Percentiles rank a stretch among this genome's conserved stretches.
phyloP scores from a whole-genome alignment of 2,797 vertebrate species.

The Sebastes steindachneri region DNA sequence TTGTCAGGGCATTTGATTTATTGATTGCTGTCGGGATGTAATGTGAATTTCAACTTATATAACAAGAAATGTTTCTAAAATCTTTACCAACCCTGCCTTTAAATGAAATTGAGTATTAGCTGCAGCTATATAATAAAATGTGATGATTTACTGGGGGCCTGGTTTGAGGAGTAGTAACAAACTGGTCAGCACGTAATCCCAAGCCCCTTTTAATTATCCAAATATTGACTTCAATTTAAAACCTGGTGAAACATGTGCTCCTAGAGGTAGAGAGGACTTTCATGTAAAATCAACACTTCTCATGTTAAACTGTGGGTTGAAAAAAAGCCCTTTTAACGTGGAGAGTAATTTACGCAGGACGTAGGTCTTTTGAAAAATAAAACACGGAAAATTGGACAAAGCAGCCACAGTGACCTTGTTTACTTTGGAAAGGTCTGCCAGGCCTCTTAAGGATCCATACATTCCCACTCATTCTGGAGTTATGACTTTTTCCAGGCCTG shows the following conservation, averaged over 20 bases:
- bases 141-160: neutral
- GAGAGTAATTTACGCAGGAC: conserved; percentile 45
- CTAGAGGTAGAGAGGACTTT: conserved; percentile 33
- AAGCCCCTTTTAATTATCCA: conserved; percentile 27
- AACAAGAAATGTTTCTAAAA: neutral
- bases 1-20: neutral
- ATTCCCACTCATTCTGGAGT: conserved; percentile 61
- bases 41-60: neutral
- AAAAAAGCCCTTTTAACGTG: conserved; percentile 38
- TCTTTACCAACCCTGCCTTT: neutral
- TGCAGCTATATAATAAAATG: neutral
- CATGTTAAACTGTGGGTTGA: conserved; percentile 35
- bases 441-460: conserved; percentile 46
- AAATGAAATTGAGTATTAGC: neutral
- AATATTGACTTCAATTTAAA: conserved; percentile 55
- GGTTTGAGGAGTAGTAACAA: neutral
- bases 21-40: neutral
- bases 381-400: conserved; percentile 62
- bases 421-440: conserved; percentile 66
- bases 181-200: conserved; percentile 17
- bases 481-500: conserved; percentile 77
- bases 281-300: conserved; percentile 59
- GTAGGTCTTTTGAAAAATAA: conserved; percentile 38
- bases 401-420: conserved; percentile 70
- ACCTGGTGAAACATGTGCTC: conserved; percentile 24